Base-by-base conservation (phyloP, 2,797 vertebrate species). In the Nothura maculosa region DNA sequence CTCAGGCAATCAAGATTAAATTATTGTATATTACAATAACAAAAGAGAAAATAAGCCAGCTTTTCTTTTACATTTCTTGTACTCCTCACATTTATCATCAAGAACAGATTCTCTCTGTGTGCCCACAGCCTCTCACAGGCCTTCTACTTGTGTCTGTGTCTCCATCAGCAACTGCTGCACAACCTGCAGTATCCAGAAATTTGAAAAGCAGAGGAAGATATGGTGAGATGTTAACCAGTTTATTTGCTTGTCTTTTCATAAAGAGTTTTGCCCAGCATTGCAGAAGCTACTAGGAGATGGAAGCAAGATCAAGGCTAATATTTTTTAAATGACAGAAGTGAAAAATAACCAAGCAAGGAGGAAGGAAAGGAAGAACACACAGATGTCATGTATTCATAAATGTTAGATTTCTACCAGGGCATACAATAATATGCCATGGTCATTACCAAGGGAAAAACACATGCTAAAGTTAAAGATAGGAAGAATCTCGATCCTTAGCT, bases 351-450 rank as follows among this genome's bases (percentile, higher is more conserved):
- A 36, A 78, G 22, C 60, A 43, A 22, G 60, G 34, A 81, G 85
- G 84, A 87, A 90, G 2, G 55, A n/a, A 90, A 85, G 70, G 67
- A 85, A 89, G 77, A 89, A 87, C 70, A 81, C 87, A 91, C 81
- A 94, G 93, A 81, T 92, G 94, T n/a, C n/a, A n/a, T n/a, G n/a
- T n/a, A n/a, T n/a, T n/a, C n/a, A n/a, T n/a, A n/a, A n/a, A n/a
- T n/a, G n/a, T n/a, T n/a, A n/a, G n/a, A n/a, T 47, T 66, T 88
- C 78, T 43, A 72, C 47, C 34, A 61, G 14, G 63, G n/a, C 27
- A 27, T 8, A 3, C n/a, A 55, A 52, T 10, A 67, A 22, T 38
- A 77, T 12, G 28, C 54, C 25, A 18, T 48, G n/a, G 9, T 12
- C 64, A 16, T 7, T 67, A 58, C 22, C 36, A 0, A 45, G 20